These are phyloP conservation scores for Diogma glabrata DNA, from an alignment of 2,888 invertebrate species.

Conservation along the genomic window DNA sequence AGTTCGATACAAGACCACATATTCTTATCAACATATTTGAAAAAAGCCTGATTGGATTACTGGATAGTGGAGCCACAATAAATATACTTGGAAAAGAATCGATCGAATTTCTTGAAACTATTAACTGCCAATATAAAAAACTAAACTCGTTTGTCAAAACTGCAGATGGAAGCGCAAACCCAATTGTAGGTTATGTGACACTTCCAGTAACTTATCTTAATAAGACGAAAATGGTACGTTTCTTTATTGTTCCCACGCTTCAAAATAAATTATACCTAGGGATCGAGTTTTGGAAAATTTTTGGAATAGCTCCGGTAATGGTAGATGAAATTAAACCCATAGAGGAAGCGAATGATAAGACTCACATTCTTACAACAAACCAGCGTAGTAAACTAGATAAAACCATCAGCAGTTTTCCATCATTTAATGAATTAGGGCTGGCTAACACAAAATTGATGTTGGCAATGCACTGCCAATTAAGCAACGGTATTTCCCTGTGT, in stretches of 20 bases:
- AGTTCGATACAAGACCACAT: no score
- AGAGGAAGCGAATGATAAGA: no score
- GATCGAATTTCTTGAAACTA: neutral
- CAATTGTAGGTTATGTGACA: neutral
- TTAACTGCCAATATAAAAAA: neutral
- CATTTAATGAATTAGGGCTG: neutral
- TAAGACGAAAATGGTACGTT: neutral
- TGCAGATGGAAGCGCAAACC: neutral
- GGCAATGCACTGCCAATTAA: conserved; percentile 16
- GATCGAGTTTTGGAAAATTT: conserved; percentile 15
- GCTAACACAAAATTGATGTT: conserved; percentile 17
- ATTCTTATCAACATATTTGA: no score
- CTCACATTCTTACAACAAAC: no score
- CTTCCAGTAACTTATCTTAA: neutral
- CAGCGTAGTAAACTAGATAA: neutral
- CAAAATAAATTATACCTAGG: conserved; percentile 11
- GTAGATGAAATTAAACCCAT: no score
- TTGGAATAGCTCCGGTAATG: conserved; percentile 9
- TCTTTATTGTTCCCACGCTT: neutral
- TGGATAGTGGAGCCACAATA: neutral
- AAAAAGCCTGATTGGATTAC: no score
- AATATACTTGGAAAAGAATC: neutral
- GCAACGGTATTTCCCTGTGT: conserved; percentile 18
- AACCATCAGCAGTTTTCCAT: neutral
- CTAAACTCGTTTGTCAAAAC: neutral